phyloP scores from a whole-genome alignment of 2,888 invertebrate genomes.

The Strigamia transsilvanica region DNA sequence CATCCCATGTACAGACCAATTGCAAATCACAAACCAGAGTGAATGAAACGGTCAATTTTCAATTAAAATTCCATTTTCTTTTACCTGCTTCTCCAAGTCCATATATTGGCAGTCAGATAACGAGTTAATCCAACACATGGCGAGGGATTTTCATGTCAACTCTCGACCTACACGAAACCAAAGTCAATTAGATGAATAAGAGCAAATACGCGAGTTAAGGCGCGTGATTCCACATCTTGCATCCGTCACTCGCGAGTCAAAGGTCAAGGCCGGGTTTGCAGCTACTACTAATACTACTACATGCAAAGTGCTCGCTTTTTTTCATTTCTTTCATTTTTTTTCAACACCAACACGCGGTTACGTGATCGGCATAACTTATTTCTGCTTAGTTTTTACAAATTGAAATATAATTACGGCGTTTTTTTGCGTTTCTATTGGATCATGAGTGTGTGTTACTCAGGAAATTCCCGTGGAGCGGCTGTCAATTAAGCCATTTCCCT shows the following conservation, averaged over 20 bases:
- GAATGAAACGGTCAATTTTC: neutral
- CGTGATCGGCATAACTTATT: neutral
- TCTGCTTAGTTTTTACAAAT: neutral
- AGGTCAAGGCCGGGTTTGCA: conserved; percentile 22
- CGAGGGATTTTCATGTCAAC: conserved; percentile 7
- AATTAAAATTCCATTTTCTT: neutral
- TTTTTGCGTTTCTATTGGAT: neutral
- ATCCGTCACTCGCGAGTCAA: conserved; percentile 27
- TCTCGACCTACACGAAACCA: neutral
- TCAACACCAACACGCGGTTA: neutral
- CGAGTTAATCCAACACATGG: conserved; percentile 26
- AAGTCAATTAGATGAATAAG: neutral
- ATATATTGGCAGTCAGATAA: conserved; percentile 39
- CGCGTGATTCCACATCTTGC: conserved; percentile 17
- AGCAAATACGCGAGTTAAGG: neutral
- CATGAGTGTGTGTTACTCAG: conserved; percentile 34
- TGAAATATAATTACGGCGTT: neutral
- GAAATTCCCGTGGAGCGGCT: conserved; percentile 37
- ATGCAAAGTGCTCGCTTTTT: neutral
- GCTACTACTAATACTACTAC: neutral
- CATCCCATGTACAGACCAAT: neutral
- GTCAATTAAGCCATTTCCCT: conserved; percentile 43
- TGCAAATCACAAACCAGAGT: neutral
- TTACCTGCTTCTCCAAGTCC: conserved; percentile 35
- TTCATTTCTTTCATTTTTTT: neutral